A percentile compares a stretch with the other conserved stretches of the same genome.
Evolutionary conservation across 2,797 vertebrate genomes (phyloP).

Genomic region (Pagetopsis macropterus): DNA sequence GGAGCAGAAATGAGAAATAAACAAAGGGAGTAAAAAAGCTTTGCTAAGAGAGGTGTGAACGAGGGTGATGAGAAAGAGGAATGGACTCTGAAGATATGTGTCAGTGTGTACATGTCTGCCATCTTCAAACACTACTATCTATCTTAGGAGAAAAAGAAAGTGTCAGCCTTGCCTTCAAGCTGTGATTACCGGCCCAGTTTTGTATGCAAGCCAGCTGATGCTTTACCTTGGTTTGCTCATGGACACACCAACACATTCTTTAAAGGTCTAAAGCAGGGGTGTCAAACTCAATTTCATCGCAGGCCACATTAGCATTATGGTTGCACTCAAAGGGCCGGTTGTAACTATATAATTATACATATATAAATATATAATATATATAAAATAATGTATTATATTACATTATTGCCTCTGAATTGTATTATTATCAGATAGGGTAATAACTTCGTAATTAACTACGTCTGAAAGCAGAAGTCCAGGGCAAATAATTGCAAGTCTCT

Average conservation of each 20-base stretch:
- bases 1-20: slow-evolving; percentile 39
- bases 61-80: slow-evolving; percentile 47
- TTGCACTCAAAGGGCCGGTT: too few species aligned
- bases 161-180: slow-evolving; percentile 51
- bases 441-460: too few species aligned
- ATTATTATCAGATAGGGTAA: too few species aligned
- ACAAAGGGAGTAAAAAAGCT: slow-evolving; percentile 33
- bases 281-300: too few species aligned
- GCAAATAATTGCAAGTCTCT: too few species aligned
- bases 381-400: too few species aligned
- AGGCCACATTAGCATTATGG: too few species aligned
- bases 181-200: slow-evolving; percentile 55
- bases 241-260: slow-evolving; percentile 42
- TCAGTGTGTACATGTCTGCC: slow-evolving; percentile 53
- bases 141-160: slow-evolving; percentile 44
- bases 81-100: slow-evolving; percentile 60
- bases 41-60: slow-evolving; percentile 36
- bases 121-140: slow-evolving; percentile 43
- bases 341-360: too few species aligned
- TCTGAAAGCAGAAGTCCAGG: too few species aligned
- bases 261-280: slow-evolving; percentile 6
- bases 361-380: too few species aligned
- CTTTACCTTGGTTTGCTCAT: slow-evolving; percentile 43
- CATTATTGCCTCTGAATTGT: too few species aligned
- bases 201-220: slow-evolving; percentile 53